These are phyloP conservation scores for Heterohyrax brucei DNA, from an alignment of 2,797 vertebrate genomes.

Conservation along the genomic window DNA sequence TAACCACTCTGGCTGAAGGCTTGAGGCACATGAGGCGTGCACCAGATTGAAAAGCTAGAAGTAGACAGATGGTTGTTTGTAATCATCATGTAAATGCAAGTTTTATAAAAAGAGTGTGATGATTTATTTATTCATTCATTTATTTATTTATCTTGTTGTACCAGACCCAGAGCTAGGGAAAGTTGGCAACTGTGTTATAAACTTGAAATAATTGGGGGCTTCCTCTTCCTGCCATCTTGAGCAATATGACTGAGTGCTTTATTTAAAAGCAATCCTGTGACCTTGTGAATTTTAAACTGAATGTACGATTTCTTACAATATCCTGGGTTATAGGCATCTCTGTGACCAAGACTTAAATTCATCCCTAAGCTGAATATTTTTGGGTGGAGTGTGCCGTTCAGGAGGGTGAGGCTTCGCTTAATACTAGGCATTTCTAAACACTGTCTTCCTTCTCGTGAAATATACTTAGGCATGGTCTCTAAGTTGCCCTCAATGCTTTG, in stretches of 20 bases:
- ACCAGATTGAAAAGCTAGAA: slow-evolving; percentile 90
- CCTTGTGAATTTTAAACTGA: slow-evolving; percentile 59
- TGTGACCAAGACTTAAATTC: slow-evolving; percentile 78
- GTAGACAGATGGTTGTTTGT: slow-evolving; percentile 91
- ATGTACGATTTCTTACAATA: slow-evolving; percentile 82
- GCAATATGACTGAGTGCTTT: slow-evolving; percentile 28
- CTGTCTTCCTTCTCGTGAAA: not conserved
- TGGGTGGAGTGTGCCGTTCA: not conserved
- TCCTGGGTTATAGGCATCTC: slow-evolving; percentile 70
- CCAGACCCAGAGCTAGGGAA: slow-evolving; percentile 81
- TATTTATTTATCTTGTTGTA: slow-evolving; percentile 78
- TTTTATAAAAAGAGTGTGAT: slow-evolving; percentile 84
- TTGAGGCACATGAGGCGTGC: slow-evolving; percentile 90
- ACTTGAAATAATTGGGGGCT: slow-evolving; percentile 79
- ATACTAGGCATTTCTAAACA: rapidly evolving
- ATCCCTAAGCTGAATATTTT: slow-evolving; percentile 71
- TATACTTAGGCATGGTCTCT: not conserved
- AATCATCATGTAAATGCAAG: slow-evolving; percentile 91
- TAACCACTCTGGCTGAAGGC: slow-evolving; percentile 88
- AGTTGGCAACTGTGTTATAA: slow-evolving; percentile 73
- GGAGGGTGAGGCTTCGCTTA: slow-evolving; percentile 75
- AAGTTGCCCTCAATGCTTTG: rapidly evolving
- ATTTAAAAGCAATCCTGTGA: slow-evolving; percentile 69
- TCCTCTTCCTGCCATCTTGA: not conserved
- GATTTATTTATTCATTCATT: slow-evolving; percentile 59